Evolutionary conservation across 2,113 vertebrate species (phyloP), one percentile per base, ranked within the genome.

Genomic region (Elaphurus davidianus): DNA sequence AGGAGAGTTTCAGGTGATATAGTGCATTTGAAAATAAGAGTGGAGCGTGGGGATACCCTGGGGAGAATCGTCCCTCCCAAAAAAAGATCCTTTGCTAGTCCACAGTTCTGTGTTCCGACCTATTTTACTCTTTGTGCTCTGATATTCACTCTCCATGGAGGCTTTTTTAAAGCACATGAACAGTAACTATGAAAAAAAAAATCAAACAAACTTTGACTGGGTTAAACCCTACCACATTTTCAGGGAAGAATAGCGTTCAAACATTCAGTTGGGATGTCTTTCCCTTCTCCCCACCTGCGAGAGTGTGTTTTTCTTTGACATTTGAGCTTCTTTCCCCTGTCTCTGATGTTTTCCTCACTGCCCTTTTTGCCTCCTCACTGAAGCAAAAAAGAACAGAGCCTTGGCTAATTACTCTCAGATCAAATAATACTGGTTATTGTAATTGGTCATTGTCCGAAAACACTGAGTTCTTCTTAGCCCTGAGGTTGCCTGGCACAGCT

Each of bases 361-460:
- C 96, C 97, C 97, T 97, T 94, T 98, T 96, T 98, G 97, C 96
- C 91, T 98, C 95, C 92, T 98, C 98, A 98, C 96, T 98, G 98
- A 95, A 97, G 98, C 98, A 98, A 98, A 98, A 97, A 97, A 98
- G 98, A 98, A 98, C 97, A 98, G 98, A 98, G 97, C 96, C 90
- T 97, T 15, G 0, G 96, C 98, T 98, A 98, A 98, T 98, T 98
- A 98, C 97, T 95, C 97, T 97, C 96, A 96, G 98, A 98, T 98
- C 98, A 98, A 98, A 98, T 98, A 98, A 98, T 98, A 87, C 98
- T 97, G 98, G 96, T 98, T 98, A 98, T 98, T 98, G 98, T 98
- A 97, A 98, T 98, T 97, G 98, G 98, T 98, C 98, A 98, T 98
- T 98, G 98, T 98, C 98, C 84, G 97, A 98, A 98, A 98, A 98